Base-by-base conservation (phyloP, 2,888 invertebrate genomes). In the Ectemnius continuus region DNA sequence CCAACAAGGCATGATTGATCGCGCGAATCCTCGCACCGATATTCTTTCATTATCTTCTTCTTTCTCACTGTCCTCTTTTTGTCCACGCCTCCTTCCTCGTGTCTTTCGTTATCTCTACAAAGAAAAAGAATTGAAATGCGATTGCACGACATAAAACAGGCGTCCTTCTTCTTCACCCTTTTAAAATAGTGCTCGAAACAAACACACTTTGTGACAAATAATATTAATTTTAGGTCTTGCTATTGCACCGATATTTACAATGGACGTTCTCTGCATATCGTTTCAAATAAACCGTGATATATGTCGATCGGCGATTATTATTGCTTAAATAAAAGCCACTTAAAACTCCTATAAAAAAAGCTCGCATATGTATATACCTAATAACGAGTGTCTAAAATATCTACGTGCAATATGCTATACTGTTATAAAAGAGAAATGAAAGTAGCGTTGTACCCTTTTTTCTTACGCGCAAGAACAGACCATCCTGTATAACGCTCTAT, bases 231-330 rank as follows among this genome's bases (percentile, higher is more conserved):
- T 86, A 85, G 85, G 84, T 87, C 76, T 87, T 80, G 79, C 84
- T 88, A 89, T 88, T 88, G 88, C 89, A 88, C 87, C 86, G 82
- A 88, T 89, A 90, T 89, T 88, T 89, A 88, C 88, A 88, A 88
- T 89, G 88, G 88, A 89, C 88, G 88, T 87, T 85, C 36, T 36
- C 84, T 80, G 83, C 82, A 73, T 84, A 78, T 75, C 74, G 48
- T 80, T 62, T 78, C 76, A 82, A 86, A 82, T 73, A 79, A 86
- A 84, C 80, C 75, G 76, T 74, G 75, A 52, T 52, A 52, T 52
- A 79, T 80, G 78, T 85, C 76, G 62, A 70, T 80, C 66, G 75
- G 72, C 76, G 70, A 80, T 80, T 52, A 52, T 16, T 79, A 81
- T 74, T 70, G 73, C 80, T 82, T 77, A 83, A 84, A 85, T 85